Evolutionary conservation across 2,888 invertebrate species (phyloP).

Genomic region (Rhogogaster chlorosoma): DNA sequence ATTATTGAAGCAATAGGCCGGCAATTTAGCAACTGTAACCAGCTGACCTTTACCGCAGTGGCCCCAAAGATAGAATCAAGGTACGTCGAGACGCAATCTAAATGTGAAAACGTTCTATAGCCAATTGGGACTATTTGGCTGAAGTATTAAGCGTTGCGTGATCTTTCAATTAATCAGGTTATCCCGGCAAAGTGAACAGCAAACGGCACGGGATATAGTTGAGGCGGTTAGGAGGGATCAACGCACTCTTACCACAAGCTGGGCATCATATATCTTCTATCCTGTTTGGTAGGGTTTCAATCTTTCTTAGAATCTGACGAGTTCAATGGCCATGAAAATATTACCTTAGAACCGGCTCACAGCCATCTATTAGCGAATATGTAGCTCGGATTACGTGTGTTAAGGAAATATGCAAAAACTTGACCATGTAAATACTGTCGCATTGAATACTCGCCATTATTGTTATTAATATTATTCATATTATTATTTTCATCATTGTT

Average conservation of each 20-base stretch:
- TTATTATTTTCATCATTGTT: not conserved
- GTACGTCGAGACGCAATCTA: constrained; percentile 59
- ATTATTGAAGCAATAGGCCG: constrained; percentile 71
- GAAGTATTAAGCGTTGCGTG: constrained; percentile 14
- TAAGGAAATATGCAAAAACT: not conserved
- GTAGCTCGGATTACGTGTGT: not conserved
- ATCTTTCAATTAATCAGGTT: constrained; percentile 57
- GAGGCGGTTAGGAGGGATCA: constrained; percentile 69
- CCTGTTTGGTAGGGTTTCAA: constrained; percentile 63
- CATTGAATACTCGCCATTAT: not conserved
- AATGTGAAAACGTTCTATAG: not conserved
- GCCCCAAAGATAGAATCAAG: constrained; percentile 67
- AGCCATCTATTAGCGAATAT: not conserved
- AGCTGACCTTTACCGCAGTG: constrained; percentile 70
- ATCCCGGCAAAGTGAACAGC: constrained; percentile 63
- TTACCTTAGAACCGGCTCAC: not conserved
- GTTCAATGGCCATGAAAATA: not conserved
- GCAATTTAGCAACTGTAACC: constrained; percentile 64
- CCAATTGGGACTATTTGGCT: not conserved
- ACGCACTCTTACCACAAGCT: constrained; percentile 62
- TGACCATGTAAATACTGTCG: not conserved
- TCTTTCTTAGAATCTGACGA: not conserved
- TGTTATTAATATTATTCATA: not conserved
- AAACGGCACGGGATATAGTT: constrained; percentile 70
- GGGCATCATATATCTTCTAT: constrained; percentile 65